Evolutionary conservation across 2,888 invertebrate genomes (phyloP), one percentile per base, ranked within the genome.

Genomic region (Hesperia comma): DNA sequence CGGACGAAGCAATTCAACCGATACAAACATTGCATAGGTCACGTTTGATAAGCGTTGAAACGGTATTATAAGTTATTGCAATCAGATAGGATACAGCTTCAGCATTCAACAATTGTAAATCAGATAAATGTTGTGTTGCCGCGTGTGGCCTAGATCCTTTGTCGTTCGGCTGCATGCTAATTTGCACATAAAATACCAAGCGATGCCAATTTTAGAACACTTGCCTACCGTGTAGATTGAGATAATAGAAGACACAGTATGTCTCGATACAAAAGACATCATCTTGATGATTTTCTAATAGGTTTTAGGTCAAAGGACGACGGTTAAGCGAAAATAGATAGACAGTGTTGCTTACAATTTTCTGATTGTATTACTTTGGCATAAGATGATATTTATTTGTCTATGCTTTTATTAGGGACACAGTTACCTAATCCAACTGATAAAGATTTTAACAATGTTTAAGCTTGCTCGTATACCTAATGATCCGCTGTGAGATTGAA

Each of bases 91-190:
- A 40, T 19, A 19, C 56, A 40, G 61, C 53, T 53, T 51, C 53
- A 37, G 26, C 19, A 51, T 61, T 51, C 61, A 17, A 53, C 19
- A 40, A 40, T 40, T 61, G 53, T 61, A 53, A 56, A 57, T 41
- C 41, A 26, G 54, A 62, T 62, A 62, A 62, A 41, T 62, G 41
- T 3, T 8, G 41, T 21, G 61, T 53, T 53, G 14, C 33, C 19
- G 40, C 40, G 54, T 61, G 14, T 54, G 54, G 41, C 54, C 41
- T 62, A 54, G 17, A 54, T 26, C 41, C 41, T 54, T 62, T 62
- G 62, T 54, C 26, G 32, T 54, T 17, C 40, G 41, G 33, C 7
- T 10, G 62, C 49, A 49, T 49, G 49, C 49, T 19, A 19, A 49
- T 61, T 61, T 40, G 53, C 53, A 43, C 41, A 54, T 54, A 17